Base-by-base conservation (phyloP, 2,797 vertebrate genomes). In the Girardinus metallicus region DNA sequence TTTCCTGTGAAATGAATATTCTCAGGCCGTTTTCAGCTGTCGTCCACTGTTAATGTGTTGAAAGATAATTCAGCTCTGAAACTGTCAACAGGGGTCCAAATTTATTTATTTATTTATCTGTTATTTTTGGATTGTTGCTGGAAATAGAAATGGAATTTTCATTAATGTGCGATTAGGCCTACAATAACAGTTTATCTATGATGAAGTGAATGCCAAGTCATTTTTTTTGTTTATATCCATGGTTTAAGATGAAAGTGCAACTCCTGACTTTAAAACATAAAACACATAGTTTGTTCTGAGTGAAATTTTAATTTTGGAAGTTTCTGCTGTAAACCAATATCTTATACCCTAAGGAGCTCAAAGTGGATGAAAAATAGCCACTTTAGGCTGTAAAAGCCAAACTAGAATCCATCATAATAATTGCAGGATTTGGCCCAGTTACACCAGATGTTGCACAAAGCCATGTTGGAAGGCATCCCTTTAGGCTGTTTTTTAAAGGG, bases 1-100 rank as follows among this genome's bases (percentile, higher is more conserved):
- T 80, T 89, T 92, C 89, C 92, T 90, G 86, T 81, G 53, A 84
- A 75, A 87, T 86, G 44, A 90, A 86, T 85, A 85, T 83, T 84
- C 80, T 77, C 55, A 75, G 47, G 77, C 75, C 83, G 47, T 84
- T 88, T 68, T 49, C 81, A 80, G 73, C 77, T 81, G 80, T 85
- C 31, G 12, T 78, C 60, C 73, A 76, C 55, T 60, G 55, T 81
- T 64, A 62, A 73, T 57, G 55, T 66, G 76, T 66, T 86, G 68
- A 44, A 43, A 78, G 53, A 87, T 88, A 43, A 84, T 81, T 83
- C 64, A 26, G 46, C 76, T 57, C 53, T 76, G 3, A 74, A 70
- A 68, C 71, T n/a, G 79, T 79, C 43, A 74, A 57, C 41, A 43
- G 29, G 39, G n/a, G 21, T 49, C 23, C 1, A 53, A 53, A 74